Evolutionary conservation across 2,888 invertebrate species (phyloP).

Genomic region (Punctoribates punctum): DNA sequence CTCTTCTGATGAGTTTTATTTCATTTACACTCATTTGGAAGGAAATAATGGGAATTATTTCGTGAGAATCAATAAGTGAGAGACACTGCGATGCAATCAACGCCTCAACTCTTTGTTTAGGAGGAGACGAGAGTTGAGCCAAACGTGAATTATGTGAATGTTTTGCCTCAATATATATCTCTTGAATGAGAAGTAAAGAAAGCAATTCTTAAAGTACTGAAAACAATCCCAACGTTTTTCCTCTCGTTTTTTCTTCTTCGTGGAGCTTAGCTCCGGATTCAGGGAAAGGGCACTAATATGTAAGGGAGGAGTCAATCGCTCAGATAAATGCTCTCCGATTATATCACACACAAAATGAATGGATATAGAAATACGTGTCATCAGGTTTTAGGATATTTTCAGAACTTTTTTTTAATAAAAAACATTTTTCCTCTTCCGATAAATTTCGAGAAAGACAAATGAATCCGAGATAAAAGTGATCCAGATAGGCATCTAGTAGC

Average conservation of each 20-base stretch:
- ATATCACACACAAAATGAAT: not conserved
- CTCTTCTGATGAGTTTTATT: no score
- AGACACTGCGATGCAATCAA: not conserved
- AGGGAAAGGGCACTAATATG: not conserved
- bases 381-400: not conserved
- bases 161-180: not conserved
- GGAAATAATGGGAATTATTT: no score
- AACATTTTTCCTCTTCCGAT: no score
- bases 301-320: slow-evolving; percentile 5
- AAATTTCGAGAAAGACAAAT: no score
- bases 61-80: not conserved
- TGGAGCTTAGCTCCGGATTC: not conserved
- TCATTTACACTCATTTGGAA: no score
- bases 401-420: no score
- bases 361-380: not conserved
- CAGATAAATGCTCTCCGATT: slow-evolving; percentile 1
- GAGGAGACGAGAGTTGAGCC: not conserved
- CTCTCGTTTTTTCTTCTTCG: not conserved
- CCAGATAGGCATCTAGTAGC: no score
- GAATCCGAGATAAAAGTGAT: no score
- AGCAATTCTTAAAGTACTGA: not conserved
- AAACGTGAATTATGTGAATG: not conserved
- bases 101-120: not conserved
- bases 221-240: not conserved
- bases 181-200: not conserved